Percentiles rank a stretch among this genome's conserved stretches.
phyloP scores from a whole-genome alignment of 2,797 vertebrate genomes.

The Iguana delicatissima region DNA sequence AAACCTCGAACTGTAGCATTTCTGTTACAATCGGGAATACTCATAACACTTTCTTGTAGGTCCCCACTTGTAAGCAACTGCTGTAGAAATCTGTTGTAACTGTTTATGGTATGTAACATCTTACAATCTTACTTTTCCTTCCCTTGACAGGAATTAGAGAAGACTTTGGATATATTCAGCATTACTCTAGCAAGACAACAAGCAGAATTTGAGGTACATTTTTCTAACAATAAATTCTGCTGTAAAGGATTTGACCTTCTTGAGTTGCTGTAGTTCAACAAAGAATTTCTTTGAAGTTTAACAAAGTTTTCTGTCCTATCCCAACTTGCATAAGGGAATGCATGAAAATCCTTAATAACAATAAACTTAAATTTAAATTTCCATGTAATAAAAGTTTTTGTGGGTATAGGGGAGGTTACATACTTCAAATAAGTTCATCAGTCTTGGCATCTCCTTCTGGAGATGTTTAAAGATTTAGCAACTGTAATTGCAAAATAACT shows the following conservation, averaged over 20 bases:
- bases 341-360: not conserved
- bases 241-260: not conserved
- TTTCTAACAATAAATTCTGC: not conserved
- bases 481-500: not conserved
- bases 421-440: not conserved
- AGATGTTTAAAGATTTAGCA: not conserved
- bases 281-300: not conserved
- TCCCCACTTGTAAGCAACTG: not conserved
- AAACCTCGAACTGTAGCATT: no score
- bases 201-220: conserved; percentile 95
- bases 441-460: not conserved
- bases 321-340: conserved; percentile 1
- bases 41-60: not conserved
- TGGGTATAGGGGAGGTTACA: not conserved
- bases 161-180: conserved; percentile 94
- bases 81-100: not conserved
- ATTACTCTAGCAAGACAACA: conserved; percentile 96
- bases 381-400: not conserved
- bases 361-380: not conserved
- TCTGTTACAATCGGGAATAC: not conserved
- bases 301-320: not conserved
- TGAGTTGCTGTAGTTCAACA: not conserved
- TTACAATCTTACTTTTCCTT: conserved; percentile 31
- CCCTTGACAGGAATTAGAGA: conserved; percentile 88
- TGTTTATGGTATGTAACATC: not conserved